Conservation (phyloP, 2,113 vertebrate species). For the Vulpes lagopus region DNA sequence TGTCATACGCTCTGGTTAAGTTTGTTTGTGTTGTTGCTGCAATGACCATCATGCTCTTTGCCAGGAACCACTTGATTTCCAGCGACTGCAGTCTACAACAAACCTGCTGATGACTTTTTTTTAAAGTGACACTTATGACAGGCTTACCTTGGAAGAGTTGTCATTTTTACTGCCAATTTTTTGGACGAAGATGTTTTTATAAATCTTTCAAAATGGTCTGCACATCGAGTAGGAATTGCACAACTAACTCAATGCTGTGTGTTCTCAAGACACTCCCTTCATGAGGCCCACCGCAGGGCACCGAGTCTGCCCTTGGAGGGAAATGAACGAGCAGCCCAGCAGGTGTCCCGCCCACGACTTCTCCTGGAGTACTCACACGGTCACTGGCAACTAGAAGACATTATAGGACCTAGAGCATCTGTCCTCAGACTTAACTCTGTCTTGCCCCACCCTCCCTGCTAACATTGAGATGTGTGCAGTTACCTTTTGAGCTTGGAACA, state of each 20-base stretch:
- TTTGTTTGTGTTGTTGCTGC: slow-evolving; percentile 76
- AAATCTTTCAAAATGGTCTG: slow-evolving; percentile 86
- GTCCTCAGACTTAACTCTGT: background rate
- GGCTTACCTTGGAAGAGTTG: slow-evolving; percentile 87
- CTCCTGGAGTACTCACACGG: background rate
- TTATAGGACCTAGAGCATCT: background rate
- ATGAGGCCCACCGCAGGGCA: background rate
- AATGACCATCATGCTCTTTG: slow-evolving; percentile 73
- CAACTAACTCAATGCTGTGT: slow-evolving; percentile 73
- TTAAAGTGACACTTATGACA: slow-evolving; percentile 86
- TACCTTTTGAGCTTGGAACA: slow-evolving; percentile 76
- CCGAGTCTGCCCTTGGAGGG: background rate
- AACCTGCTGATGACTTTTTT: slow-evolving; percentile 88
- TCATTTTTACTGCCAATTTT: slow-evolving; percentile 90
- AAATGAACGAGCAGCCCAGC: slow-evolving; percentile 10
- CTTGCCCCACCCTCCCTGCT: slow-evolving; percentile 32
- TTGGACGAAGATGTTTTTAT: slow-evolving; percentile 90
- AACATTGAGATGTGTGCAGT: slow-evolving; percentile 59
- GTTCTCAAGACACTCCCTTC: slow-evolving; percentile 50
- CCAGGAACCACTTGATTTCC: slow-evolving; percentile 82
- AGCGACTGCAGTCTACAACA: slow-evolving; percentile 81
- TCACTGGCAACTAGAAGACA: background rate
- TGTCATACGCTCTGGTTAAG: background rate
- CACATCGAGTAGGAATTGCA: slow-evolving; percentile 79
- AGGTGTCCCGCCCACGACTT: background rate